Evolutionary conservation across 2,888 invertebrate species (phyloP).

Genomic region (Andrena fulva): DNA sequence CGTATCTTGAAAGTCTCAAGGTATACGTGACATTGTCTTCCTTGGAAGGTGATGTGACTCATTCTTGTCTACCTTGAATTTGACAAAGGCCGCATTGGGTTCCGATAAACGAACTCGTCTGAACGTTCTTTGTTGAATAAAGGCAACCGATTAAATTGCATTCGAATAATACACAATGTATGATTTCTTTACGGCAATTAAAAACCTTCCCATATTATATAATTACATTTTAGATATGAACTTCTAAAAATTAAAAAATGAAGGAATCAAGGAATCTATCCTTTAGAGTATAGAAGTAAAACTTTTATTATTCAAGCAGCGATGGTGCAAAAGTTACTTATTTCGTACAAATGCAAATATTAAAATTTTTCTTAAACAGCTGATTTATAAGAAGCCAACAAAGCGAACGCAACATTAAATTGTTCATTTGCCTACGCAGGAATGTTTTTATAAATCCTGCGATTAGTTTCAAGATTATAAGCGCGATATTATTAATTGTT

Average conservation of each 20-base stretch:
- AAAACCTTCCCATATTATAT: neutral
- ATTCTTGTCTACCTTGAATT: slow-evolving; percentile 68
- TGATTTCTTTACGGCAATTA: neutral
- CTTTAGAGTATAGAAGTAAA: no score
- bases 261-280: no score
- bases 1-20: slow-evolving; percentile 24
- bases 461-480: no score
- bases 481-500: neutral
- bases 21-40: slow-evolving; percentile 48
- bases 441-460: no score
- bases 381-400: no score
- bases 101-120: neutral
- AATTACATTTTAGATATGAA: neutral
- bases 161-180: neutral
- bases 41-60: slow-evolving; percentile 67
- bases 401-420: no score
- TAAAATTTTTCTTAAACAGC: no score
- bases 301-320: no score
- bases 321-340: no score
- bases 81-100: slow-evolving; percentile 55
- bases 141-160: neutral
- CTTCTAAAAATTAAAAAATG: neutral
- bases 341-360: no score
- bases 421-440: no score
- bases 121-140: slow-evolving; percentile 18